Conservation (phyloP, 2,113 vertebrate species). For the Pseudopodoces humilis region DNA sequence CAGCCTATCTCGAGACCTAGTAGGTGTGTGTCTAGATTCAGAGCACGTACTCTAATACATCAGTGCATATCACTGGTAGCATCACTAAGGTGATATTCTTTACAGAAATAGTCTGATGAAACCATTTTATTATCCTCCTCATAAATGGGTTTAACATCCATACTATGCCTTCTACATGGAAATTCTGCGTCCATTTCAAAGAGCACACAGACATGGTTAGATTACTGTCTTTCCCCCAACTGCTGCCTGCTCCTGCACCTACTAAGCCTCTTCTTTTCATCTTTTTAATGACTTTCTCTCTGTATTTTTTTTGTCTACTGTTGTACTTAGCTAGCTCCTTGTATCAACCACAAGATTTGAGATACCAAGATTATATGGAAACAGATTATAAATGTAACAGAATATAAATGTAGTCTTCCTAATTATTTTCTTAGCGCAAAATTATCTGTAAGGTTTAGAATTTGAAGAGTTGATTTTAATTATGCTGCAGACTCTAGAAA, state of each 20-base stretch:
- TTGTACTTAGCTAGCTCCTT: neutral
- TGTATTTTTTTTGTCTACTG: neutral
- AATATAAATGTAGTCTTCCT: no score
- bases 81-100: neutral
- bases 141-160: neutral
- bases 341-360: neutral
- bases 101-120: neutral
- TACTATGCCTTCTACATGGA: neutral
- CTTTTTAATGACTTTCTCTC: neutral
- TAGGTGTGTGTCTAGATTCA: neutral
- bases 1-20: neutral
- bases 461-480: neutral
- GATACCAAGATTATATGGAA: neutral
- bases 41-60: neutral
- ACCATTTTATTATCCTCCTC: neutral
- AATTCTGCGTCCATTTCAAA: neutral
- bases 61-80: neutral
- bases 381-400: neutral
- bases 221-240: neutral
- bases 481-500: slow-evolving; percentile 78
- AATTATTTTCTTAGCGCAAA: neutral
- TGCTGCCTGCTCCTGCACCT: neutral
- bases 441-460: neutral
- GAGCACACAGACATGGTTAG: neutral
- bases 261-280: neutral